Base-by-base conservation (phyloP, 53 echinoderm and acorn worm species). In the Apostichopus leukothele region DNA sequence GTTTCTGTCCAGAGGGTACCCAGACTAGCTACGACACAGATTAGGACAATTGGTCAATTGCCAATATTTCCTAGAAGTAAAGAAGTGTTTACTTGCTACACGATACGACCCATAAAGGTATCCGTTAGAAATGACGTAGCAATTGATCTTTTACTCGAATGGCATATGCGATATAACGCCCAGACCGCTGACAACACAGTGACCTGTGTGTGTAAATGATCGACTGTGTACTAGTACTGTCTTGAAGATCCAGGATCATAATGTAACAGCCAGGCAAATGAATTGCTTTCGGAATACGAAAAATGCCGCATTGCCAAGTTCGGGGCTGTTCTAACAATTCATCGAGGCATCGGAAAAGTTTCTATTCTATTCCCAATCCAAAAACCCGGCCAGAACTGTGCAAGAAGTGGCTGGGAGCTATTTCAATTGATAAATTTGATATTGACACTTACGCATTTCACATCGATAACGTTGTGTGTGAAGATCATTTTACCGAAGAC, bases 281-380 rank as follows among this genome's bases (percentile, higher is more conserved):
- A 9, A 6, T 16, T 39, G 50, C 13, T 77, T 18, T 12, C 23
- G 55, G 55, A n/a, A 16, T 20, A 25, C 16, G 18, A 18, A 77
- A 86, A 86, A 86, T 86, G 86, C 86, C 86, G 26, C 86, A 86
- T 66, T 86, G 86, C 13, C 86, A 86, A 86, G 71, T 50, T 60
- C 27, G 23, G n/a, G 86, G 86, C 10, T 86, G 86, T 51, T 67
- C 67, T 8, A 86, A 86, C 61, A 86, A 86, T 86, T 66, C 71
- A 5, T 67, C 67, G 6, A 18, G 89, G 53, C 39, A 50, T 11
- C 51, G 60, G 60, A 76, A 78, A 78, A 76, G 78, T 54, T 63
- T 89, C 26, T 89, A 52, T 27, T 53, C 77, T 4, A 61, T 86
- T 86, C 86, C 86, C 8, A 86, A 86, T 86, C 86, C 86, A 18